Conservation (phyloP, 2,113 vertebrate genomes). For the Podarcis muralis region DNA sequence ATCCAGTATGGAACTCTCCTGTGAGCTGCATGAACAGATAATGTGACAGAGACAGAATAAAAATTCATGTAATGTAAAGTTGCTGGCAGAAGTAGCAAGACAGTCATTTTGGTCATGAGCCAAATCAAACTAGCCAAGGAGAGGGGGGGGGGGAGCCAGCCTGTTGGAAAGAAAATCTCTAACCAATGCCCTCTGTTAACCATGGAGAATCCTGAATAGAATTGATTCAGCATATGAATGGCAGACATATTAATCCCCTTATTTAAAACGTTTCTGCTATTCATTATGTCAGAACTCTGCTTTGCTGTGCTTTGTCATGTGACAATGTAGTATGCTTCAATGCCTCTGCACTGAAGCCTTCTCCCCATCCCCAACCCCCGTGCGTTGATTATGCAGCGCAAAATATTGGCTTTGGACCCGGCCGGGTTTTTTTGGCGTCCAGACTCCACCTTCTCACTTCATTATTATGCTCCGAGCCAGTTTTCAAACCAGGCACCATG, state of each 20-base stretch:
- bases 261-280: constrained; percentile 58
- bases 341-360: constrained; percentile 33
- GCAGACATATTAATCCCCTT: constrained; percentile 44
- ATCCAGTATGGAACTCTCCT: not conserved
- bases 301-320: constrained; percentile 50
- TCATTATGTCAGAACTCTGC: constrained; percentile 56
- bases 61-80: not conserved
- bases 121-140: constrained; percentile 13
- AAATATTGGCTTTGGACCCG: constrained; percentile 24
- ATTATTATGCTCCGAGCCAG: constrained; percentile 26
- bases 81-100: not conserved
- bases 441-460: constrained; percentile 34
- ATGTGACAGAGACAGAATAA: not conserved
- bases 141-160: not conserved
- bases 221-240: constrained; percentile 47
- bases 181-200: constrained; percentile 2
- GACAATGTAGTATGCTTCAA: constrained; percentile 21
- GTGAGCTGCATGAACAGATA: not conserved
- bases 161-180: not conserved
- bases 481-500: constrained; percentile 33
- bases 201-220: constrained; percentile 46
- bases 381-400: constrained; percentile 33
- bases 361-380: not conserved
- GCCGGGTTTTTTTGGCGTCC: not conserved
- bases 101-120: not conserved